Evolutionary conservation across 2,888 invertebrate genomes (phyloP), one percentile per base, ranked within the genome.

Genomic region (Coronaproctus castanopsis): DNA sequence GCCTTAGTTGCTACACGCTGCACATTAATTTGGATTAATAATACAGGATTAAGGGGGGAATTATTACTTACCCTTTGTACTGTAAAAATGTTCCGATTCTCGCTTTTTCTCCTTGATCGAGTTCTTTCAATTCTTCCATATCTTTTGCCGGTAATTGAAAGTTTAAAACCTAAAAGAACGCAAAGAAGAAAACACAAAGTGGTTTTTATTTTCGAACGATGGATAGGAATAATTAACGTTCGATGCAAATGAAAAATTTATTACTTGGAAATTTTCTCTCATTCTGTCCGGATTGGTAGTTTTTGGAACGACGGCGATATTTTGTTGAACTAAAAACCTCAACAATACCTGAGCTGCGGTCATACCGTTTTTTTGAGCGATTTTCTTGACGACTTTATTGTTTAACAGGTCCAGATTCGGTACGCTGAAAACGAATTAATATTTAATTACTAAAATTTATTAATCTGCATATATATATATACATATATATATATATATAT

Each of bases 281-380:
- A 88, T 77, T 67, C 87, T 76, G 10, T 76, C 70, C 1, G 80
- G 77, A 67, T 80, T 84, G 1, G 80, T 76, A 70, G 86, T 87
- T 72, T 88, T 89, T 24, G 87, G 87, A 67, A 89, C 85, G 8
- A 84, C 83, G 49, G 79, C 76, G 51, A 86, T 73, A 54, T 78
- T 78, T 65, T 80, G 77, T 68, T 83, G 81, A 1, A 83, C 71
- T 56, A 85, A 72, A 68, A 81, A 84, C 63, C 80, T 75, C n/a
- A 88, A 72, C 53, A 85, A 71, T 57, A 86, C 74, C 73, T 87
- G 87, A 14, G 82, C 85, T 0, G 83, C 71, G 3, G 80, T 76
- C 70, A 80, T 83, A 0, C 74, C 72, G 67, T 83, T 75, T 59
- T 75, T 74, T 10, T 70, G 69, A 21, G 82, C 78, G 20, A 85